Evolutionary conservation across 64 coral and sea anemone genomes (phyloP), one percentile per base, ranked within the genome.

Genomic region (Acropora tenuis): DNA sequence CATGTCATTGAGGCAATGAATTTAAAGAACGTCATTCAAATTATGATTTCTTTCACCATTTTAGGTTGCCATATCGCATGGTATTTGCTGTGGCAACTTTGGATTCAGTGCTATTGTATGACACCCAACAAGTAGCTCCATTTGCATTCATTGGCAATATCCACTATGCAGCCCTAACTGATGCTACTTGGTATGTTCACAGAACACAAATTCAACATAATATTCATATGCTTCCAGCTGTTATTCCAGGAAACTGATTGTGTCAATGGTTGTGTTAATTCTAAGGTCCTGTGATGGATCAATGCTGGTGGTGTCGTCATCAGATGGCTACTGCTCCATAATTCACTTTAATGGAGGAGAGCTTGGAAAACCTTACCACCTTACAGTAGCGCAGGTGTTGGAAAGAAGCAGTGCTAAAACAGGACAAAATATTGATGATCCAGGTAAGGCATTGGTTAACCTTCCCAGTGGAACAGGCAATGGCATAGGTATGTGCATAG

Each of bases 321-420:
- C 94, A 16, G 97, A 99, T 87, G 97, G 97, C 7, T 99, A 99
- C 87, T 99, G 97, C 79, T 92, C 94, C 6, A 73, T 93, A 43
- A 91, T 96, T n/a, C 68, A 93, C 52, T 99, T 99, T 78, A 72
- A 90, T 1, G 89, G 89, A 13, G 90, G 72, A 43, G 97, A 99
- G 20, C 74, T 99, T 18, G 97, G 97, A 1, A 78, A 79, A 6
- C 97, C 75, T 17, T 99, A 96, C 52, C 48, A 53, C 49, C 83
- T 86, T 49, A 87, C 97, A 65, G 73, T 91, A n/a, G 88, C 93
- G 20, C 88, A 99, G 67, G 80, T 94, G 0, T 76, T 99, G 4
- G 92, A 96, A 47, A 99, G 83, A 88, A 77, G 87, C 9, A 40
- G 13, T 4, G 78, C 79, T 3, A 74, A 58, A 18, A 15, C 79